Evolutionary conservation across 2,113 vertebrate genomes (phyloP), one percentile per base, ranked within the genome.

Genomic region (Thryonomys swinderianus): DNA sequence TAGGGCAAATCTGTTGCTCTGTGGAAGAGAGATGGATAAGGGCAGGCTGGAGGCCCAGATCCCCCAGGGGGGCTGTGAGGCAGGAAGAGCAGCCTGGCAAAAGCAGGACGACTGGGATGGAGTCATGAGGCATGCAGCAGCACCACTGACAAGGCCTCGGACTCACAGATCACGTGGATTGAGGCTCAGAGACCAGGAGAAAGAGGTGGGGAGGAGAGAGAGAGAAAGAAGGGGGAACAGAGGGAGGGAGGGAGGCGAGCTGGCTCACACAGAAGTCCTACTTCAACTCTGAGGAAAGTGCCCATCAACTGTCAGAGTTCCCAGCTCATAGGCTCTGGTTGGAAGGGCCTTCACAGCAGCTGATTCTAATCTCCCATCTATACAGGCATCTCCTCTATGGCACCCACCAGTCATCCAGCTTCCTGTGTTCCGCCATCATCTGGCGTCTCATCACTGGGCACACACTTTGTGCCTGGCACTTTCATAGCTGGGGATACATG

Each of bases 401-500:
- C 30, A 40, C 17, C 51, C n/a, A 20, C 79, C 64, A 27, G 55
- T 55, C 42, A 18, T 37, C 21, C 17, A 80, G 62, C 2, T 32
- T n/a, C 51, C 42, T 48, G 37, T 37, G 59, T 81, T 30, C 20
- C 13, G 57, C 42, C 48, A 18, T n/a, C 51, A 61, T 51, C 69
- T 42, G 25, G 6, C 42, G 37, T 32, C n/a, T 40, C 76, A 74
- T 51, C 40, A 27, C 10, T 42, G 40, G 27, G 7, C 27, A 45
- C 16, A 0, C 23, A 27, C 9, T 40, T 6, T 1, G 0, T 23
- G 13, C 6, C 67, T 25, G 20, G 37, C 4, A 1, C 57, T n/a
- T 13, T 16, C n/a, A 20, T 34, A 7, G 23, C 80, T 55, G 55
- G 57, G 71, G 5, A 23, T 25, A 1, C 9, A 30, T 3, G 30